A percentile compares a stretch with the other conserved stretches of the same genome.
Evolutionary conservation across 2,113 vertebrate genomes (phyloP).

Genomic region (Sminthopsis crassicaudata): DNA sequence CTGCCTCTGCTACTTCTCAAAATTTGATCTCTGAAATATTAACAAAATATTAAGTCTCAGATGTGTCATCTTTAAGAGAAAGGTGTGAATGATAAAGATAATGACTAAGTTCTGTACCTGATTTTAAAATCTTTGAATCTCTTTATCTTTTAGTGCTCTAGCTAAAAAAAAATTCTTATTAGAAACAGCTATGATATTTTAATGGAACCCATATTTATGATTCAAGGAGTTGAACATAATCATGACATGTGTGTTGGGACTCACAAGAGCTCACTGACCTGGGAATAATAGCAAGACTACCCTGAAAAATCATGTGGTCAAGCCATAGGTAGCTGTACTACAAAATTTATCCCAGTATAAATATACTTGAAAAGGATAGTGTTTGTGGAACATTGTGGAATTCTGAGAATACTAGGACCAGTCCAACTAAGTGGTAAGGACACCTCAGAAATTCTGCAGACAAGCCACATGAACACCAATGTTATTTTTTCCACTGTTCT

Average conservation of each 20-base stretch:
- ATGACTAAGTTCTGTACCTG: background rate
- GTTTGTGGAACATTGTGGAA: background rate
- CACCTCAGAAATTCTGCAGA: background rate
- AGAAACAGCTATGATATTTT: background rate
- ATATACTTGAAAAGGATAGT: background rate
- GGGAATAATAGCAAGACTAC: background rate
- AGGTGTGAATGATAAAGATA: background rate
- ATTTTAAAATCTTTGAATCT: background rate
- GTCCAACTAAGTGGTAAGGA: background rate
- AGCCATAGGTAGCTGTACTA: background rate
- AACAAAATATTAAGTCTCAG: no score
- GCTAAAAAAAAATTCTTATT: background rate
- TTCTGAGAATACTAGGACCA: background rate
- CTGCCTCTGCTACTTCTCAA: background rate
- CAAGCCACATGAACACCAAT: background rate
- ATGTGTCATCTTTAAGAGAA: background rate
- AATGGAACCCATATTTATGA: background rate
- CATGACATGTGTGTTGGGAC: background rate
- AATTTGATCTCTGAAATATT: background rate
- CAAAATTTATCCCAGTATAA: background rate
- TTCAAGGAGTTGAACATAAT: background rate
- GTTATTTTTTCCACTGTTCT: background rate
- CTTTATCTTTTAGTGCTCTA: background rate
- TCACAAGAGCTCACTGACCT: background rate
- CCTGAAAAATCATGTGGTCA: background rate